phyloP scores from a whole-genome alignment of 1,140 invertebrate genomes.

The Caenorhabditis briggsae region DNA sequence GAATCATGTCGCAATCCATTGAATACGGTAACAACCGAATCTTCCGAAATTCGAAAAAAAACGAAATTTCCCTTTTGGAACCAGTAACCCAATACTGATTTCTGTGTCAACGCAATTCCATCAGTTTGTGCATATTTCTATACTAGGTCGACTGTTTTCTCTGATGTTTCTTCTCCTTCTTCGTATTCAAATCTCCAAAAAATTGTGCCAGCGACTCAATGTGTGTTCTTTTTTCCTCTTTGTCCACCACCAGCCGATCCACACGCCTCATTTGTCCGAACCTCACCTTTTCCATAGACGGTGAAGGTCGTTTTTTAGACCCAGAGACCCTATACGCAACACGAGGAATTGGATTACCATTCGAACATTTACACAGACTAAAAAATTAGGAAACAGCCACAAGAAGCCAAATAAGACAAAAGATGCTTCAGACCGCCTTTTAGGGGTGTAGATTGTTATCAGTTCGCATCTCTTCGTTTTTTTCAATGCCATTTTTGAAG shows the following conservation, averaged over 20 bases:
- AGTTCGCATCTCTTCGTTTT: neutral
- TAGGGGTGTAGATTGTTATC: conserved; percentile 13
- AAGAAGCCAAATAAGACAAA: neutral
- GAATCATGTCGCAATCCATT: too few species aligned
- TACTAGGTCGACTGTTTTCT: neutral
- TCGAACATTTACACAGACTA: neutral
- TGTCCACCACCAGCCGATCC: neutral
- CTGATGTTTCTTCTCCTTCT: neutral
- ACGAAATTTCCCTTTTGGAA: conserved; percentile 26
- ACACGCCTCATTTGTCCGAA: conserved; percentile 47
- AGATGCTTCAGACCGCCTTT: neutral
- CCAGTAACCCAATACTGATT: conserved; percentile 51
- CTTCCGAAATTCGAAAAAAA: neutral
- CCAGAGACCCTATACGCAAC: neutral
- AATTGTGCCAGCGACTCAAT: conserved; percentile 39
- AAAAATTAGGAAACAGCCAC: neutral
- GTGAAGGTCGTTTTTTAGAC: conserved; percentile 26
- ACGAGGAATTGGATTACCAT: conserved; percentile 3
- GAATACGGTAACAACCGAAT: too few species aligned
- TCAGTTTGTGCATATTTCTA: neutral
- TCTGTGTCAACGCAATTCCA: conserved; percentile 20
- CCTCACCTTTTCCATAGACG: conserved; percentile 34
- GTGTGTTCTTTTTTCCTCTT: conserved; percentile 26
- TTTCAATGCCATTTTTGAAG: conserved; percentile 17
- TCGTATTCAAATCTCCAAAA: conserved; percentile 50